Percentiles rank a stretch among this genome's conserved stretches.
phyloP scores from a whole-genome alignment of 2,797 vertebrate genomes.

The Odontamblyopus rebecca region DNA sequence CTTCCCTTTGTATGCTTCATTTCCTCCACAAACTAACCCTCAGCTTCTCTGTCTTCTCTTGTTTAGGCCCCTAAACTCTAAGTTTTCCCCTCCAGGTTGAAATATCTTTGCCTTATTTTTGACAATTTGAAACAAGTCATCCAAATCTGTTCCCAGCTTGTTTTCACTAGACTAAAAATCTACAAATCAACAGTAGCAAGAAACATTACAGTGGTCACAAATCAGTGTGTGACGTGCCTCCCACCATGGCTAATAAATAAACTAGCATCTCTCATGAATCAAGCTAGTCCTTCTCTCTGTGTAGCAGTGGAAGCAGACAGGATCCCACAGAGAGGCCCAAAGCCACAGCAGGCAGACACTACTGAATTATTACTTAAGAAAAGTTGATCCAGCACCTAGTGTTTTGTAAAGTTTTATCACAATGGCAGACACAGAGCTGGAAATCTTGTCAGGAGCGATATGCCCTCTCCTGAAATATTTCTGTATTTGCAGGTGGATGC shows the following conservation, averaged over 20 bases:
- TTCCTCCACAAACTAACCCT: too few relatives aligned
- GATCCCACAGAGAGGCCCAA: slow-evolving; percentile 7
- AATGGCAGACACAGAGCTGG: slow-evolving; percentile 4
- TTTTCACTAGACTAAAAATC: neutral
- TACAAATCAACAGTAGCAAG: slow-evolving; percentile 4
- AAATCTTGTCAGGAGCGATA: slow-evolving; percentile 31
- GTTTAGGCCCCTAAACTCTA: neutral
- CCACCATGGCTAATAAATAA: slow-evolving; percentile 9
- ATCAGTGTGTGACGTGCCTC: slow-evolving; percentile 7
- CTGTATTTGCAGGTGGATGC: slow-evolving; percentile 25
- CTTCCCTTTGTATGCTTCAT: too few relatives aligned
- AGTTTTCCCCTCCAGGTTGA: neutral
- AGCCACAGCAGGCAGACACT: slow-evolving; percentile 5
- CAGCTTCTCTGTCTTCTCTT: neutral
- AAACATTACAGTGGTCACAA: neutral
- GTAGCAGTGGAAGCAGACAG: neutral
- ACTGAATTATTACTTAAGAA: slow-evolving; percentile 19
- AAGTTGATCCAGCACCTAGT: slow-evolving; percentile 15
- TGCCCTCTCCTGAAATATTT: slow-evolving; percentile 35
- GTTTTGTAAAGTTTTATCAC: slow-evolving; percentile 33
- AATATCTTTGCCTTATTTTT: neutral
- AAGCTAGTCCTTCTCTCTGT: neutral
- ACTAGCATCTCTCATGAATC: slow-evolving; percentile 8
- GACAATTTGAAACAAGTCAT: neutral
- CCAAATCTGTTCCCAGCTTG: neutral